These are phyloP conservation scores for Podarcis raffonei DNA, from an alignment of 2,113 vertebrate species.

Conservation along the genomic window DNA sequence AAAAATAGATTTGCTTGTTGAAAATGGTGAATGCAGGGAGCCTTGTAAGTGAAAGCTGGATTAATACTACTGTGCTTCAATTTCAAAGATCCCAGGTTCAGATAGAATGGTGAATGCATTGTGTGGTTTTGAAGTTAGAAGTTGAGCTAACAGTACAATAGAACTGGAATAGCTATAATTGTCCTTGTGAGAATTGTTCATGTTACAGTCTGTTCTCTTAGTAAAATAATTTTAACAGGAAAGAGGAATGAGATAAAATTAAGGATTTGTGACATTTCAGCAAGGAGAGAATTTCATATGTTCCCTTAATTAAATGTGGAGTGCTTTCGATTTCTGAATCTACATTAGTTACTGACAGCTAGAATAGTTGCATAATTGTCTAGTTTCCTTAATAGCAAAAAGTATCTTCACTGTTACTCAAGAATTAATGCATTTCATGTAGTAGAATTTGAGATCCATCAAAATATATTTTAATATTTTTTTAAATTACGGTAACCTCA, in stretches of 20 bases:
- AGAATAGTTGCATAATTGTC: not conserved
- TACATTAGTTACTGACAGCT: conserved; percentile 6
- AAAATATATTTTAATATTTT: not conserved
- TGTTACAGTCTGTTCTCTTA: conserved; percentile 54
- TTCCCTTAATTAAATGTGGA: conserved; percentile 24
- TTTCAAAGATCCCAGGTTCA: conserved; percentile 58
- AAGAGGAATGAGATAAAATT: conserved; percentile 42
- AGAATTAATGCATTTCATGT: not conserved
- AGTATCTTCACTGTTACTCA: not conserved
- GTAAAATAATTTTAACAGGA: conserved; percentile 28
- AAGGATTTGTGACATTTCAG: conserved; percentile 44
- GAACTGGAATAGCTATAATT: conserved; percentile 57
- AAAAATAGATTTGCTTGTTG: not conserved
- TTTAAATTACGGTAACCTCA: not conserved
- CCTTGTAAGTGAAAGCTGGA: not conserved
- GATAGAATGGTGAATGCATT: conserved; percentile 46
- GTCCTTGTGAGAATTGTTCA: conserved; percentile 52
- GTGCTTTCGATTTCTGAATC: not conserved
- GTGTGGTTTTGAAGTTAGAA: conserved; percentile 59
- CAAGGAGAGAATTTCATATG: not conserved
- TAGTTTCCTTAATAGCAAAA: not conserved
- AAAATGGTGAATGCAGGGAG: not conserved
- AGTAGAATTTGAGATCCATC: not conserved
- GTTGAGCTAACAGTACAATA: conserved; percentile 37
- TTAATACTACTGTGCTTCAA: conserved; percentile 45